These are phyloP conservation scores for Rhogogaster chlorosoma DNA, from an alignment of 2,888 invertebrate species.

Conservation along the genomic window DNA sequence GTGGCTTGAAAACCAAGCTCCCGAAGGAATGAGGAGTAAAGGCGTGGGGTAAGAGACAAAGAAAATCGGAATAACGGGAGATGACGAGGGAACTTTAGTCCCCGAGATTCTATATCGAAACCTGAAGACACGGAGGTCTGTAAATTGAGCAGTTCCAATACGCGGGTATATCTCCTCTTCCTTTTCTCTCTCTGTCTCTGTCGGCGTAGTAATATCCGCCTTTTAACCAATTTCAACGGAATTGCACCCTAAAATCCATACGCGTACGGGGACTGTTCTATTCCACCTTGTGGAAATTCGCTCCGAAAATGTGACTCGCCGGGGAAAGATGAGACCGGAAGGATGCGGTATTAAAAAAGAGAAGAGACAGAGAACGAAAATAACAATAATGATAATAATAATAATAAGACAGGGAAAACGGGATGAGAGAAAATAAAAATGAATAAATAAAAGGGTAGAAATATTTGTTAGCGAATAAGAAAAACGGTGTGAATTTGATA, in stretches of 20 bases:
- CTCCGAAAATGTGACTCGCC: background rate
- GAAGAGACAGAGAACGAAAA: background rate
- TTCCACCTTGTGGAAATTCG: background rate
- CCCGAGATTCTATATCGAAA: slow-evolving; percentile 24
- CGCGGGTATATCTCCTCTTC: background rate
- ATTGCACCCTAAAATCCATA: slow-evolving; percentile 30
- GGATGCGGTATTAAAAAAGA: slow-evolving; percentile 6
- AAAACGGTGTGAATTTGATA: background rate
- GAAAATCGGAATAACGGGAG: slow-evolving; percentile 1
- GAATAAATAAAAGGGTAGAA: background rate
- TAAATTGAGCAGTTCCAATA: slow-evolving; percentile 45
- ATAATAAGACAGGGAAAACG: background rate
- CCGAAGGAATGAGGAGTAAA: background rate
- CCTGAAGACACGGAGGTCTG: slow-evolving; percentile 29
- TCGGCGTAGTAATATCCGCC: slow-evolving; percentile 30
- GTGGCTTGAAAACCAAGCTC: slow-evolving; percentile 13
- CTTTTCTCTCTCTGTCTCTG: background rate
- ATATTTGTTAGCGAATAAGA: background rate
- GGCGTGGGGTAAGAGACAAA: background rate
- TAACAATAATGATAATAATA: too few relatives aligned
- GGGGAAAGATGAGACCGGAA: background rate
- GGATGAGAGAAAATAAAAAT: background rate
- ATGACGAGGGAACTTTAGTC: slow-evolving; percentile 13
- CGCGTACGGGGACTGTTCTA: background rate
- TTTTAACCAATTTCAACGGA: slow-evolving; percentile 39